Evolutionary conservation across 2,797 vertebrate genomes (phyloP).

Genomic region (Syncerus caffer): DNA sequence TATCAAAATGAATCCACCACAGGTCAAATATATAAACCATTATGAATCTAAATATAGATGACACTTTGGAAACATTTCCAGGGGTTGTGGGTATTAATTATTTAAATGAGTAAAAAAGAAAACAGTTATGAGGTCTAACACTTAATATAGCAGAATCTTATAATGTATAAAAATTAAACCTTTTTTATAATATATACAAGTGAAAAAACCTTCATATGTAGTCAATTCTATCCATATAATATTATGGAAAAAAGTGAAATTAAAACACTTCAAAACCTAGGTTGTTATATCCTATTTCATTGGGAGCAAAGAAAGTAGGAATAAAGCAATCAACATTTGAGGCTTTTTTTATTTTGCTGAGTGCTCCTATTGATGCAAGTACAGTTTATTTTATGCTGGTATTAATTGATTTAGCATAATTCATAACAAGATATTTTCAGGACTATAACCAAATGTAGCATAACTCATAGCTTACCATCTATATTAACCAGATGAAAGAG

Average conservation of each 20-base stretch:
- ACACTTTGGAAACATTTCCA: constrained; percentile 14
- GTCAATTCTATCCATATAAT: background rate
- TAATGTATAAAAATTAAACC: background rate
- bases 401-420: background rate
- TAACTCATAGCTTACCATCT: background rate
- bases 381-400: background rate
- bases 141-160: constrained; percentile 8
- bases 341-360: background rate
- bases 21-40: background rate
- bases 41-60: background rate
- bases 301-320: background rate
- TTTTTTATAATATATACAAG: background rate
- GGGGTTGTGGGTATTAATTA: background rate
- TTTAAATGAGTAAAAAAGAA: background rate
- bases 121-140: background rate
- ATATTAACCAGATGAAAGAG: background rate
- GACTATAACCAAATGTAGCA: background rate
- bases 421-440: background rate
- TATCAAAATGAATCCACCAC: no score
- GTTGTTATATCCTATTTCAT: background rate
- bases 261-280: background rate
- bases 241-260: constrained; percentile 12
- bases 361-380: background rate
- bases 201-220: background rate
- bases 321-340: background rate